These are phyloP conservation scores for Centropyge bicolor DNA, from an alignment of 2,797 vertebrate species.

Conservation along the genomic window DNA sequence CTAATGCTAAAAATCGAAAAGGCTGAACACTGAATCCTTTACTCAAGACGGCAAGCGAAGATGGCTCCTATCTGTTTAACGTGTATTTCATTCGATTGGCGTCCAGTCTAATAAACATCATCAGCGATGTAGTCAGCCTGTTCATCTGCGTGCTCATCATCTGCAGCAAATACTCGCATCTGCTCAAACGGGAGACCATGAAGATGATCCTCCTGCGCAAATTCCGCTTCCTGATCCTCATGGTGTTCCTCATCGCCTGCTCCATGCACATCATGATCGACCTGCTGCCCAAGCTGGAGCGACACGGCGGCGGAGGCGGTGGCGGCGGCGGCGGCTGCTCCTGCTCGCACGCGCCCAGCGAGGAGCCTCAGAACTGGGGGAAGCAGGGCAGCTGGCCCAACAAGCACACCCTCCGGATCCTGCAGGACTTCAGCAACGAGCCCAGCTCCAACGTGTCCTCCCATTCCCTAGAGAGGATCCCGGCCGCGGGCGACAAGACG, in stretches of 20 bases:
- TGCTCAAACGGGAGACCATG: conserved; percentile 84
- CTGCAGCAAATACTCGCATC: conserved; percentile 83
- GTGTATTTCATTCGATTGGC: conserved; percentile 82
- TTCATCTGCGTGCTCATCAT: conserved; percentile 86
- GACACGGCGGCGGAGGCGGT: conserved; percentile 82
- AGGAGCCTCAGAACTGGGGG: conserved; percentile 87
- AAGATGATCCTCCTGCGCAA: conserved; percentile 95
- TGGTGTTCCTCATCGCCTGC: conserved; percentile 94
- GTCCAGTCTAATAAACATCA: conserved; percentile 84
- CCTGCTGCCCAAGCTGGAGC: conserved; percentile 93
- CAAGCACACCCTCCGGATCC: conserved; percentile 95
- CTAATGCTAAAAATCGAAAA: conserved; percentile 63
- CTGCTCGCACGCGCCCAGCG: conserved; percentile 88
- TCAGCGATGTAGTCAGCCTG: conserved; percentile 87
- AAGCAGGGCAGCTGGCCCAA: conserved; percentile 89
- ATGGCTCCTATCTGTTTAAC: conserved; percentile 81
- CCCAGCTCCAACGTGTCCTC: conserved; percentile 92
- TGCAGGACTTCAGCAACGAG: conserved; percentile 97
- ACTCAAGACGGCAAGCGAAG: conserved; percentile 85
- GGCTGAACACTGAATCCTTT: conserved; percentile 79
- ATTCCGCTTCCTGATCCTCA: conserved; percentile 93
- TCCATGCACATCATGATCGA: conserved; percentile 97
- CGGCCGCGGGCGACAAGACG: conserved; percentile 70
- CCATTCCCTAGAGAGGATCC: conserved; percentile 88
- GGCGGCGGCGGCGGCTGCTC: conserved; percentile 88